phyloP scores from a whole-genome alignment of 2,888 invertebrate genomes.

The Balanococcus diminutus region DNA sequence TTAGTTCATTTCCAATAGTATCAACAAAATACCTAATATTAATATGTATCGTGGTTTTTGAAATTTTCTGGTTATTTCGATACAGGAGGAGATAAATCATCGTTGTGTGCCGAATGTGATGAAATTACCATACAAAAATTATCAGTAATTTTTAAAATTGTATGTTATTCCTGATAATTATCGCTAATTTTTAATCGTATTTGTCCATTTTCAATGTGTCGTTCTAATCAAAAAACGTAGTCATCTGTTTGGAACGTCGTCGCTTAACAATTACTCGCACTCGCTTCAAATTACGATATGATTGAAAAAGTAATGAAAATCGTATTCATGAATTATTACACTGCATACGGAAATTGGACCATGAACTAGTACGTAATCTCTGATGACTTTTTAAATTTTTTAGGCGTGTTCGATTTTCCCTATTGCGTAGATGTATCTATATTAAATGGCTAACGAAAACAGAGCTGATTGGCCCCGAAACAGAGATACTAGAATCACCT shows the following conservation, averaged over 20 bases:
- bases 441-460: slow-evolving; percentile 48
- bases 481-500: slow-evolving; percentile 38
- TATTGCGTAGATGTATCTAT: neutral
- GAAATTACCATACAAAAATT: neutral
- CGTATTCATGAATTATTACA: neutral
- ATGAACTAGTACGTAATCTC: neutral
- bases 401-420: neutral
- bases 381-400: neutral
- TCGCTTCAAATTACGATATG: neutral
- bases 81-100: neutral
- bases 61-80: neutral
- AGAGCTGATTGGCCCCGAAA: slow-evolving; percentile 52
- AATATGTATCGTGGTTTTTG: neutral
- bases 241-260: neutral
- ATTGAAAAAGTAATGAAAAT: neutral
- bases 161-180: neutral
- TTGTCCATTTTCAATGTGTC: neutral
- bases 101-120: neutral
- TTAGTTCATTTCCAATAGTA: neutral
- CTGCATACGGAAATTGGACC: neutral
- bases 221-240: neutral
- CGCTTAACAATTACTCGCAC: neutral
- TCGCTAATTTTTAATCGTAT: neutral
- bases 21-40: neutral
- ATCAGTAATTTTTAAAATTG: neutral